Conservation (phyloP, 2,888 invertebrate species). For the Diaphora mendica region DNA sequence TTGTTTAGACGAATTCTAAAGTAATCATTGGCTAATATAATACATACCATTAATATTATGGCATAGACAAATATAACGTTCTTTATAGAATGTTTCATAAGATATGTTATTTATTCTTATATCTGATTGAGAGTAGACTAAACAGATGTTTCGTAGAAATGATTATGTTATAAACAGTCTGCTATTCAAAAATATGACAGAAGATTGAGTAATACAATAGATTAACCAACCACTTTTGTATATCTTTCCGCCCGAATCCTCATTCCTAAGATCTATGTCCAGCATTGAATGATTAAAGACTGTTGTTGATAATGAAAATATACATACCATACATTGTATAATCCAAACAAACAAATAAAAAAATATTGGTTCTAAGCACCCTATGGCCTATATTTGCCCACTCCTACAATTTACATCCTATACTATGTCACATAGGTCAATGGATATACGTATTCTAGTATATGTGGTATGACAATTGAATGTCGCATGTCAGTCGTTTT, state of each 20-base stretch:
- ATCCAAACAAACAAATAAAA: too few species aligned
- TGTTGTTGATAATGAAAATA: background rate
- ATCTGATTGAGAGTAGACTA: background rate
- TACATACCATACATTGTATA: too few species aligned
- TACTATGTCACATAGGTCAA: background rate
- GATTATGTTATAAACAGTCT: background rate
- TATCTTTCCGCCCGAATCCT: background rate
- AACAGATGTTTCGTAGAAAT: background rate
- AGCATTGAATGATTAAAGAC: too few species aligned
- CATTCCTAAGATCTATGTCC: too few species aligned
- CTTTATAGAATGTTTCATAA: background rate
- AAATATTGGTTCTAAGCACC: too few species aligned
- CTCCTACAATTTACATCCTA: too few species aligned
- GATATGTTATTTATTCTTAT: background rate
- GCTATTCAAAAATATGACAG: background rate
- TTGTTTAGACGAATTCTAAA: background rate
- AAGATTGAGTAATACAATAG: background rate
- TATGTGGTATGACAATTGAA: background rate
- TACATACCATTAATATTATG: background rate
- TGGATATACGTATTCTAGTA: background rate
- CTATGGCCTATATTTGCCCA: too few species aligned
- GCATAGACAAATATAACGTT: background rate
- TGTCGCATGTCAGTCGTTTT: slow-evolving; percentile 6
- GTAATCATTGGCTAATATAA: background rate
- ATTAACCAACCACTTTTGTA: background rate